Base-by-base conservation (phyloP, 2,888 invertebrate genomes). In the Homarus gammarus region DNA sequence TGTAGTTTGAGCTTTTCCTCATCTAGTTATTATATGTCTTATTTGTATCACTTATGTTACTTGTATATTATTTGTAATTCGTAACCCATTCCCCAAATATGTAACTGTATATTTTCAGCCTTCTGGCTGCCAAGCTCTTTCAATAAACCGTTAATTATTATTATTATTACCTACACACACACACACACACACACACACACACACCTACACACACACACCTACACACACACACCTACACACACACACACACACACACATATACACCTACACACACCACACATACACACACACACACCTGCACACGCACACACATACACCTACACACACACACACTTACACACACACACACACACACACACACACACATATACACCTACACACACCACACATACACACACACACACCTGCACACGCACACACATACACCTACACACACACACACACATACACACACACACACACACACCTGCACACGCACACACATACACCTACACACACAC, bases 401-500 rank as follows among this genome's bases (percentile, higher is more conserved):
- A 70, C 70, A 40, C 44, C 40, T 27, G 44, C 8, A 70, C 70
- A 31, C 38, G 51, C 33, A 73, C 56, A 2, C 33, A 44, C 1
- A 1, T 33, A 44, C 1, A 33, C 51, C 38, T 31, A 1, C 1
- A 72, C 36, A 64, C 36, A 83, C 36, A 33, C 27, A 36, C 10
- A 36, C 22, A 36, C 22, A 68, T 3, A 83, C 38, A 64, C 36
- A 79, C 31, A 51, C 40, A 81, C 15, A 81, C 40, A 75, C 33
- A 75, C 2, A 75, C 33, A 75, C 72, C 72, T 72, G 27, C 33
- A 73, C 27, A 73, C 33, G 73, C 33, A 73, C 27, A 81, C n/a
- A 81, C 49, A 82, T 82, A 31, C 33, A 82, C 64, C n/a, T n/a
- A 82, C 33, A 82, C 33, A 82, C 27, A 75, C 22, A 75, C 22